Percentiles rank a stretch among this genome's conserved stretches.
phyloP scores from a whole-genome alignment of 2,113 vertebrate genomes.

The Oophaga pumilio region DNA sequence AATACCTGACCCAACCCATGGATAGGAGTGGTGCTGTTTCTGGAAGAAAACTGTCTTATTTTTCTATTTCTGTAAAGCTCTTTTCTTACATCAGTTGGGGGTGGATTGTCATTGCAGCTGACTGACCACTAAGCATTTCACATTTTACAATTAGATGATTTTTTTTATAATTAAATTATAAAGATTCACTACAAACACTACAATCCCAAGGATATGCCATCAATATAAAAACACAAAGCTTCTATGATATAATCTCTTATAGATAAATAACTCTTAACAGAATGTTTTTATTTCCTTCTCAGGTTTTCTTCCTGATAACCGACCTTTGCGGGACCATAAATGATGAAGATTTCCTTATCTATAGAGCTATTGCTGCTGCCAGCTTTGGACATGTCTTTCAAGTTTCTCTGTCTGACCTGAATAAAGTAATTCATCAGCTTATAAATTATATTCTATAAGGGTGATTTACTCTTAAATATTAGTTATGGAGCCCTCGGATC shows the following conservation, averaged over 20 bases:
- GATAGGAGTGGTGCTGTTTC: too few species aligned
- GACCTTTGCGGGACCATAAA: constrained; percentile 11
- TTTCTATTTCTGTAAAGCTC: too few species aligned
- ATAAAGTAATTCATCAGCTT: constrained; percentile 9
- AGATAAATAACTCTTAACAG: neutral
- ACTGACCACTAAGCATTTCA: too few species aligned
- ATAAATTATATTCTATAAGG: neutral
- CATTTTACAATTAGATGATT: too few species aligned
- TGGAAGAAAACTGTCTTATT: too few species aligned
- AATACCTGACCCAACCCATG: too few species aligned
- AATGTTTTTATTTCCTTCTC: neutral
- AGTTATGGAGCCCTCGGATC: neutral
- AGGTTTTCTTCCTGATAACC: constrained; percentile 43
- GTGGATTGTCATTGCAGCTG: too few species aligned
- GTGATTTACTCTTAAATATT: neutral
- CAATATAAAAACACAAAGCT: neutral
- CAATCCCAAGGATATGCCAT: neutral
- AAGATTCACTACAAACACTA: neutral
- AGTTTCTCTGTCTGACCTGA: constrained; percentile 27
- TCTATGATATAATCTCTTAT: neutral
- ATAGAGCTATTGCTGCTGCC: constrained; percentile 15
- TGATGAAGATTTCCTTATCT: constrained; percentile 26
- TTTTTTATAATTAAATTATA: too few species aligned
- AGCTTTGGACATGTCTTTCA: constrained; percentile 50
- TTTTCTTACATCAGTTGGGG: too few species aligned